These are phyloP conservation scores for Eupithecia dodoneata DNA, from an alignment of 2,888 invertebrate genomes.

Conservation along the genomic window DNA sequence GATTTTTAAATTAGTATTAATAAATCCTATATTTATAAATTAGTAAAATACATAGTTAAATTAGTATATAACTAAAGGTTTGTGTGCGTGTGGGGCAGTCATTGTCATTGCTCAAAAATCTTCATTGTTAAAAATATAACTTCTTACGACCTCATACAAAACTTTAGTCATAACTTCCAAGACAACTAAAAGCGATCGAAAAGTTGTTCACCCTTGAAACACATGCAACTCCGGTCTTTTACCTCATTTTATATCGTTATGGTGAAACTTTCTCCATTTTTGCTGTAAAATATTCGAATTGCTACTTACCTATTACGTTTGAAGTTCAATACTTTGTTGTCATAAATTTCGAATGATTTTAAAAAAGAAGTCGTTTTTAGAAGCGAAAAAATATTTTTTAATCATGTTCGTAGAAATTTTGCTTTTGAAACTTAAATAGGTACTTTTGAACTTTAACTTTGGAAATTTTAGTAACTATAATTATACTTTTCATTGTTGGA, in stretches of 20 bases:
- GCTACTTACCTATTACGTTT: neutral
- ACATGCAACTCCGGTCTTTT: constrained; percentile 15
- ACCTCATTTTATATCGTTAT: constrained; percentile 19
- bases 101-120: neutral
- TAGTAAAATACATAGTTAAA: too few relatives aligned
- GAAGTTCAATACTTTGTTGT: neutral
- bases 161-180: neutral
- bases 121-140: neutral
- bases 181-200: constrained; percentile 23
- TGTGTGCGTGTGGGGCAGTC: too few relatives aligned
- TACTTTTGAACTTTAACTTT: neutral
- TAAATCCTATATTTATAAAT: too few relatives aligned
- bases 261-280: constrained; percentile 17
- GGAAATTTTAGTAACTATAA: too few relatives aligned
- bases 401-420: neutral
- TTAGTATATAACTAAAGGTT: too few relatives aligned
- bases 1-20: too few relatives aligned
- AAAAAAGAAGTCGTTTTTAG: too few relatives aligned
- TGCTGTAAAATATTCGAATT: neutral
- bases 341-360: too few relatives aligned
- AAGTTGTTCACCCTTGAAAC: constrained; percentile 34
- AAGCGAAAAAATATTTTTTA: neutral
- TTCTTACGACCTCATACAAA: neutral
- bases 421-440: neutral
- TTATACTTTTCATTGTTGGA: too few relatives aligned